A percentile compares a stretch with the other conserved stretches of the same genome.
Evolutionary conservation across 2,797 vertebrate genomes (phyloP).

Genomic region (Acipenser oxyrinchus): DNA sequence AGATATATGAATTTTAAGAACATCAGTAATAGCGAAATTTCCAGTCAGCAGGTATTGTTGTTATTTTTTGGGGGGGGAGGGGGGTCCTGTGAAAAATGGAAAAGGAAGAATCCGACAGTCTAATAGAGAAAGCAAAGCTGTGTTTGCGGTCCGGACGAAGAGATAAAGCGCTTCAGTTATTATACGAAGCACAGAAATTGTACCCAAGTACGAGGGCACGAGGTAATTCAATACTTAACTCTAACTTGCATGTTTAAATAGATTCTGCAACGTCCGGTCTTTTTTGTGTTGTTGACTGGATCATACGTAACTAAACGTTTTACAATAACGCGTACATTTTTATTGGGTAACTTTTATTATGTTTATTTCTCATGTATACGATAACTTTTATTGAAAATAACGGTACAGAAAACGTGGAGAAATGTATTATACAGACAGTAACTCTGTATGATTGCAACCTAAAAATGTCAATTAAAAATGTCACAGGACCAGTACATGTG

Average conservation of each 20-base stretch:
- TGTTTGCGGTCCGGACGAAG: conserved; percentile 64
- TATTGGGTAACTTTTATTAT: neutral
- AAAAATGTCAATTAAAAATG: too few relatives aligned
- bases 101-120: conserved; percentile 61
- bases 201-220: conserved; percentile 64
- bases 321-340: neutral
- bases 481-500: too few relatives aligned
- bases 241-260: conserved; percentile 26
- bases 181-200: conserved; percentile 62
- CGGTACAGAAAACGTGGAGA: too few relatives aligned
- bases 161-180: conserved; percentile 61
- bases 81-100: conserved; percentile 41
- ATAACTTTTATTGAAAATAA: too few relatives aligned
- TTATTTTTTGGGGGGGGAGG: neutral
- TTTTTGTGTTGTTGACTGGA: conserved; percentile 21
- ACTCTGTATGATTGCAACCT: too few relatives aligned
- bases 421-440: too few relatives aligned
- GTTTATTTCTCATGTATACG: too few relatives aligned
- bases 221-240: conserved; percentile 49
- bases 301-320: neutral
- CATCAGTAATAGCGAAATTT: too few relatives aligned
- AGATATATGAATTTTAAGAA: conserved; percentile 9
- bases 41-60: neutral
- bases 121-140: conserved; percentile 69
- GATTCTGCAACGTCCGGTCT: conserved; percentile 31